Conservation (phyloP, 2,888 invertebrate genomes). For the Chesias legatella region DNA sequence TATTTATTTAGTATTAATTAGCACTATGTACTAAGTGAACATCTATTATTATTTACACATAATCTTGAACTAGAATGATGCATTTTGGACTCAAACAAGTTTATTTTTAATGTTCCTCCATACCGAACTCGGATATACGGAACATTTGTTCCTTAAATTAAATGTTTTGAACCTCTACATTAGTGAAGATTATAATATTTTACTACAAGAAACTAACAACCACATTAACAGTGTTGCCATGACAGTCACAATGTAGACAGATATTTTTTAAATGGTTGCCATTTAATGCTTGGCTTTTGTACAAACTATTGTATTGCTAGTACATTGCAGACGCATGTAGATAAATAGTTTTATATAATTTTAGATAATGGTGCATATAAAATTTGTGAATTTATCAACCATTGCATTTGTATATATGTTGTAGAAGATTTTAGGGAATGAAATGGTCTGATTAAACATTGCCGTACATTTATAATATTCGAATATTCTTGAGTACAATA, state of each 20-base stretch:
- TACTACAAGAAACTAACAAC: conserved; percentile 35
- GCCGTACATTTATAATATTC: no score
- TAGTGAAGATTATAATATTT: conserved; percentile 28
- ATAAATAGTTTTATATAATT: no score
- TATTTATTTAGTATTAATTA: conserved; percentile 24
- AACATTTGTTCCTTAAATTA: conserved; percentile 19
- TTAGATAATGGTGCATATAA: no score
- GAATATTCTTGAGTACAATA: no score
- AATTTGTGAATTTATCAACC: no score
- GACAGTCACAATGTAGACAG: conserved; percentile 36
- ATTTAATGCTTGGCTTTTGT: conserved; percentile 49
- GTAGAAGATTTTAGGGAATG: no score
- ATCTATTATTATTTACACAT: conserved; percentile 39
- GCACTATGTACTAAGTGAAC: conserved; percentile 44
- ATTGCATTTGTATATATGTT: no score
- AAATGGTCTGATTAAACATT: no score
- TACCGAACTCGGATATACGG: no score
- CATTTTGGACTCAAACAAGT: conserved; percentile 21
- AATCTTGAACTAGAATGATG: conserved; percentile 31
- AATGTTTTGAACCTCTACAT: conserved; percentile 25
- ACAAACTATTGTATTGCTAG: conserved; percentile 35
- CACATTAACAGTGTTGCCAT: conserved; percentile 38
- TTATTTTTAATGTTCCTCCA: conserved; percentile 19
- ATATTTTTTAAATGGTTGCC: conserved; percentile 28
- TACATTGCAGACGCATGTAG: neutral